These are phyloP conservation scores for Noctua janthe DNA, from an alignment of 2,888 invertebrate species.

Conservation along the genomic window DNA sequence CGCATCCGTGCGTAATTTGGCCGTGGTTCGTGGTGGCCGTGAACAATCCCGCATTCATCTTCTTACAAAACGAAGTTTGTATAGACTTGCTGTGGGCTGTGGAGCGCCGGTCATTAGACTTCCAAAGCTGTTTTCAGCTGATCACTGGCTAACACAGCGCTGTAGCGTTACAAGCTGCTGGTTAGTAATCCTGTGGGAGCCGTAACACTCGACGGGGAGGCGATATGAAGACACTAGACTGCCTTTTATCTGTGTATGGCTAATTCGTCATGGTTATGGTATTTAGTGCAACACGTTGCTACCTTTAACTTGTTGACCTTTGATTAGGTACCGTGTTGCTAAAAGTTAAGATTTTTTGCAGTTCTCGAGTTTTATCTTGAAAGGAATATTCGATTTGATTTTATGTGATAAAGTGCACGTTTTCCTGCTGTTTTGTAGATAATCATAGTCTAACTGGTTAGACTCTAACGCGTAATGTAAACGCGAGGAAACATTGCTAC, in stretches of 20 bases:
- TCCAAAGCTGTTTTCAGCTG: slow-evolving; percentile 3
- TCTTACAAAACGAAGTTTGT: not conserved
- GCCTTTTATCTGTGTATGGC: not conserved
- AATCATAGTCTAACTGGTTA: not conserved
- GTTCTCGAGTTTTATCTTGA: not conserved
- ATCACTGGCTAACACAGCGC: slow-evolving; percentile 7
- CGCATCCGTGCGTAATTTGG: not conserved
- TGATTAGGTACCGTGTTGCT: not conserved
- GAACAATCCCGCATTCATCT: too few species aligned
- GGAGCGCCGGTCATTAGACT: not conserved
- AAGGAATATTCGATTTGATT: not conserved
- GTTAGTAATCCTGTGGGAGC: slow-evolving; percentile 41
- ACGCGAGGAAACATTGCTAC: not conserved
- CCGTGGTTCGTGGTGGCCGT: too few species aligned
- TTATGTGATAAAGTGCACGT: not conserved
- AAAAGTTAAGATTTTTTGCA: not conserved
- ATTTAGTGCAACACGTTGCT: slow-evolving; percentile 14
- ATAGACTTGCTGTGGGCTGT: not conserved
- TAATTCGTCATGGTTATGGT: not conserved
- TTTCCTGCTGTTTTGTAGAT: not conserved
- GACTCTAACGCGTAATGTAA: not conserved
- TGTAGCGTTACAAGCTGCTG: slow-evolving; percentile 21
- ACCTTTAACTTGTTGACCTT: not conserved
- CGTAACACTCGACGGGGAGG: slow-evolving; percentile 3
- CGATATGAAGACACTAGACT: not conserved